phyloP scores from a whole-genome alignment of 2,797 vertebrate species.

The Schizothorax lantsangensis region DNA sequence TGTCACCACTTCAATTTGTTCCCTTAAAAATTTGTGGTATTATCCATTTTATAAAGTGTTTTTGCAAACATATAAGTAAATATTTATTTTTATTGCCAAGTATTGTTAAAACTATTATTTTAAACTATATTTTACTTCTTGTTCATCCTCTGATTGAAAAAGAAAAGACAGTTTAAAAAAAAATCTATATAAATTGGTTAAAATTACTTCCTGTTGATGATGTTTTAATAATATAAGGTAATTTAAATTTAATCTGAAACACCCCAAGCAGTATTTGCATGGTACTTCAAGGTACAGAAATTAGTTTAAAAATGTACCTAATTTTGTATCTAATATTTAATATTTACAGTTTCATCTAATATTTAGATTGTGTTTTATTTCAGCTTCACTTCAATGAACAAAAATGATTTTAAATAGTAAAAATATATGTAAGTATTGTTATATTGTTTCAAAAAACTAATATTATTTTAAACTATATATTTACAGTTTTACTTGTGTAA shows the following conservation, averaged over 20 bases:
- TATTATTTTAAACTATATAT: too few species aligned
- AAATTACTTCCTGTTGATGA: not conserved
- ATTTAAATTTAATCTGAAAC: not conserved
- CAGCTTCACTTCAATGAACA: too few species aligned
- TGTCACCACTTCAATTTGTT: not conserved
- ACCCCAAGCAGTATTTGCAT: not conserved
- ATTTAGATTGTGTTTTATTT: not conserved
- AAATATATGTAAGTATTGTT: too few species aligned
- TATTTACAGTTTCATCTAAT: not conserved
- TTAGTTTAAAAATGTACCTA: not conserved
- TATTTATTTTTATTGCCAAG: not conserved
- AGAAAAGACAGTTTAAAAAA: not conserved
- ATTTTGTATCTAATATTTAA: too few species aligned
- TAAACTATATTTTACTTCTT: not conserved
- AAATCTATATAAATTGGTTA: not conserved
- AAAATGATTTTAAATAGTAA: too few species aligned
- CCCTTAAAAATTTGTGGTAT: not conserved
- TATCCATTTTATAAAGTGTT: not conserved
- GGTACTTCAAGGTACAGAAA: not conserved
- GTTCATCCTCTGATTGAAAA: not conserved
- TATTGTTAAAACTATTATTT: too few species aligned
- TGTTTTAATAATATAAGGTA: not conserved
- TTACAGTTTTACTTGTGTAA: not conserved
- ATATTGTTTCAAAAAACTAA: too few species aligned
- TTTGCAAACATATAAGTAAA: not conserved